A percentile compares a stretch with the other conserved stretches of the same genome.
Evolutionary conservation across 2,888 invertebrate species (phyloP).

Genomic region (Trilocha varians): DNA sequence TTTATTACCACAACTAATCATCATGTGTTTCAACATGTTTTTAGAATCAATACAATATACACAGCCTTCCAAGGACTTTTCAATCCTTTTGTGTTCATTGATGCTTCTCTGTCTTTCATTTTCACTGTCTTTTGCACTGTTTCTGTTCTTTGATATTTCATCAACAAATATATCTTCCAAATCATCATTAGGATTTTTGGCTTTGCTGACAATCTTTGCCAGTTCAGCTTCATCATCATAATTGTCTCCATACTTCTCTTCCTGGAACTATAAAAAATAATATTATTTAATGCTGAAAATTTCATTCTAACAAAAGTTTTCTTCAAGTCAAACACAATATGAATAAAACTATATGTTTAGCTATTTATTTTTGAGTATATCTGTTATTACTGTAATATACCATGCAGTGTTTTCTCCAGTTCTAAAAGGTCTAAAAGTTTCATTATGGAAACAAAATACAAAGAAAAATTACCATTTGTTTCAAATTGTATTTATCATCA

Average conservation of each 20-base stretch:
- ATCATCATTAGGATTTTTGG: conserved; percentile 79
- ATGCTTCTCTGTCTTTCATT: conserved; percentile 79
- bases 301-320: no score
- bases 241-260: conserved; percentile 85
- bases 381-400: no score
- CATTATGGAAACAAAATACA: neutral
- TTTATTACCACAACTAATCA: conserved; percentile 85
- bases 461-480: conserved; percentile 78
- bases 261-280: conserved; percentile 76
- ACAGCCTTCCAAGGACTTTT: conserved; percentile 85
- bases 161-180: conserved; percentile 90
- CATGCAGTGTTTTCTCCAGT: no score
- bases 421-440: no score
- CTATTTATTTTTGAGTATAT: no score
- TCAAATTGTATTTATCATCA: conserved; percentile 89
- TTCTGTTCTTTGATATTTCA: conserved; percentile 79
- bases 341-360: no score
- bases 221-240: conserved; percentile 88
- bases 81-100: conserved; percentile 79
- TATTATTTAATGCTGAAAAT: no score
- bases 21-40: conserved; percentile 86
- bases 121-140: conserved; percentile 74
- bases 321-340: no score
- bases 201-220: conserved; percentile 79
- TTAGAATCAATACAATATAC: conserved; percentile 86